phyloP scores from a whole-genome alignment of 2,113 vertebrate species.

The Parus major region DNA sequence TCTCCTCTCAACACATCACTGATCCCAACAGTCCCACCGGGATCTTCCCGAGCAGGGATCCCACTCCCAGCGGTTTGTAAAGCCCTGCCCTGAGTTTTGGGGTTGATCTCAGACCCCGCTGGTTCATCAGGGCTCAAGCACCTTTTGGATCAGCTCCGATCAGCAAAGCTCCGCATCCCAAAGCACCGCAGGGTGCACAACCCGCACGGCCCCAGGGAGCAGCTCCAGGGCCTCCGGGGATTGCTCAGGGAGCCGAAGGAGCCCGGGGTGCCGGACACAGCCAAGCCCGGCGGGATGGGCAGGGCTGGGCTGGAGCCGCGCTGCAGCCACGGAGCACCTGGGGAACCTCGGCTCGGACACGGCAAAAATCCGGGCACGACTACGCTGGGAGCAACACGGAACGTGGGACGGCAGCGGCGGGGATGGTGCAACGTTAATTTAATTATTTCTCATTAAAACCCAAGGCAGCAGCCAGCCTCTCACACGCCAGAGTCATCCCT shows the following conservation, averaged over 20 bases:
- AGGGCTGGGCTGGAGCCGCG: too few relatives aligned
- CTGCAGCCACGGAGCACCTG: not conserved
- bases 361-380: not conserved
- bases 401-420: rapidly evolving
- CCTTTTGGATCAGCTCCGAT: not conserved
- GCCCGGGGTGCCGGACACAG: not conserved
- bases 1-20: not conserved
- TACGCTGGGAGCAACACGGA: not conserved
- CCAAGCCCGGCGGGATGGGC: rapidly evolving
- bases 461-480: too few relatives aligned
- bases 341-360: not conserved
- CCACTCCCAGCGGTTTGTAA: rapidly evolving
- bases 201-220: not conserved
- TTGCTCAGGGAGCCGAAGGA: rapidly evolving
- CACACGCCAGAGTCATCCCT: not conserved
- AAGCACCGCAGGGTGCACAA: not conserved
- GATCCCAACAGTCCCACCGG: not conserved
- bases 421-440: not conserved
- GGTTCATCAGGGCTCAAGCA: rapidly evolving
- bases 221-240: not conserved
- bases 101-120: not conserved
- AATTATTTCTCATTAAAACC: not conserved
- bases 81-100: not conserved
- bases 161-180: not conserved
- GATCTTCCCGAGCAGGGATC: not conserved